Evolutionary conservation across 2,888 invertebrate species (phyloP), one percentile per base, ranked within the genome.

Genomic region (Tenthredo amoena): DNA sequence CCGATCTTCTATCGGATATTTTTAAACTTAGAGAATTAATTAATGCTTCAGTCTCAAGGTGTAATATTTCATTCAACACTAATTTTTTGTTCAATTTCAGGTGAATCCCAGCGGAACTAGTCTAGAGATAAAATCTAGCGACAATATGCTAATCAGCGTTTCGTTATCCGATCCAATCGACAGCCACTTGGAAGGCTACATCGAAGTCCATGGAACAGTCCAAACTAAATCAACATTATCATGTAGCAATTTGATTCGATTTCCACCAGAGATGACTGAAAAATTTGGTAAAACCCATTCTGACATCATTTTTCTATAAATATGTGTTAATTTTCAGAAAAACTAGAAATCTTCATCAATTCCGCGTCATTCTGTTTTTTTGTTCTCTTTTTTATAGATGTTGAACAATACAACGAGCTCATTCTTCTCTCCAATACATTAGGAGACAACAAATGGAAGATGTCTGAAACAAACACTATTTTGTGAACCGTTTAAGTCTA

Each of bases 141-240:
- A 93, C 21, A 87, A 90, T 62, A 86, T 89, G n/a, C 87, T 87
- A 79, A 87, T 93, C 21, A 93, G 92, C 84, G 89, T 92, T 31
- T 88, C 90, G 4, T 85, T 93, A 6, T 87, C 89, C 26, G 88
- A 90, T 55, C 90, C 91, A n/a, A 86, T 91, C 5, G 88, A 90
- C 65, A 88, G 86, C 0, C 88, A 89, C 55, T 77, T 86, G 0
- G 90, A 90, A 84, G 92, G 91, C 55, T 89, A 89, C 4, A 85
- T 92, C 37, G 93, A 93, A 90, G 86, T 92, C 10, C 88, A 88
- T 71, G 93, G 93, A 10, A 89, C 86, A 0, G 87, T 89, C 0
- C 88, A 91, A 65, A 92, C 93, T 0, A 92, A 90, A 85, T 88
- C 90, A 31, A 93, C 92, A 0, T 87, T 93, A 76, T 83, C 88